Evolutionary conservation across 2,888 invertebrate species (phyloP).

Genomic region (Drosophila picticornis): DNA sequence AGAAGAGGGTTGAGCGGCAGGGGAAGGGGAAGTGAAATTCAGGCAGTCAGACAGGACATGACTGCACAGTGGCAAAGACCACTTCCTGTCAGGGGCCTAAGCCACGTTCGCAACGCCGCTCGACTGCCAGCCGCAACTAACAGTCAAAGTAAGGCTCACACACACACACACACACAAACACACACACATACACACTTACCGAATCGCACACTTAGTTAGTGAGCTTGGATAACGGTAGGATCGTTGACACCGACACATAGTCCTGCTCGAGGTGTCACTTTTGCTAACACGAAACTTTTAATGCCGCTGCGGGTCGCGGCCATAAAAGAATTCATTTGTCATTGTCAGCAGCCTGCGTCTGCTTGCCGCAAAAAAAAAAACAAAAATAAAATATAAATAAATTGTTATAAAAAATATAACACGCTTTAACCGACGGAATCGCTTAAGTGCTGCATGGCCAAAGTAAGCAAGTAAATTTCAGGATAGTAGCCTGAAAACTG

Average conservation of each 20-base stretch:
- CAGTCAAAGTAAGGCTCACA: constrained; percentile 44
- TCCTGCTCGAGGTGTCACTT: constrained; percentile 69
- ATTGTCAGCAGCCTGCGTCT: constrained; percentile 73
- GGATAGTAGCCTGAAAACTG: constrained; percentile 39
- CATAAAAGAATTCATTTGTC: constrained; percentile 81
- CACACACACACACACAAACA: constrained; percentile 22
- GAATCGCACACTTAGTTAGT: constrained; percentile 9
- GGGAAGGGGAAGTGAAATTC: constrained; percentile 15
- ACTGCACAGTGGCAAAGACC: constrained; percentile 69
- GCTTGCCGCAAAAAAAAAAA: constrained; percentile 24
- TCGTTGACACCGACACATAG: constrained; percentile 33
- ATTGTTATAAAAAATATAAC: constrained; percentile 21
- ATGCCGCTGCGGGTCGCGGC: constrained; percentile 74
- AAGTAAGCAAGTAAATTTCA: constrained; percentile 28
- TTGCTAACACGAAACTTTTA: constrained; percentile 76
- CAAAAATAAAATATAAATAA: not conserved
- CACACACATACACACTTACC: constrained; percentile 13
- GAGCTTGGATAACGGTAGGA: constrained; percentile 12
- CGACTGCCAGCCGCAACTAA: constrained; percentile 42
- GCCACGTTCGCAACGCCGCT: constrained; percentile 56
- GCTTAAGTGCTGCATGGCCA: constrained; percentile 51
- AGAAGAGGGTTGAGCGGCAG: not conserved
- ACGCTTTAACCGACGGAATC: constrained; percentile 60
- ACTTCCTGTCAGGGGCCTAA: constrained; percentile 74
- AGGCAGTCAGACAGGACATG: constrained; percentile 57